Base-by-base conservation (phyloP, 2,113 vertebrate genomes). In the Monarcha castaneiventris region DNA sequence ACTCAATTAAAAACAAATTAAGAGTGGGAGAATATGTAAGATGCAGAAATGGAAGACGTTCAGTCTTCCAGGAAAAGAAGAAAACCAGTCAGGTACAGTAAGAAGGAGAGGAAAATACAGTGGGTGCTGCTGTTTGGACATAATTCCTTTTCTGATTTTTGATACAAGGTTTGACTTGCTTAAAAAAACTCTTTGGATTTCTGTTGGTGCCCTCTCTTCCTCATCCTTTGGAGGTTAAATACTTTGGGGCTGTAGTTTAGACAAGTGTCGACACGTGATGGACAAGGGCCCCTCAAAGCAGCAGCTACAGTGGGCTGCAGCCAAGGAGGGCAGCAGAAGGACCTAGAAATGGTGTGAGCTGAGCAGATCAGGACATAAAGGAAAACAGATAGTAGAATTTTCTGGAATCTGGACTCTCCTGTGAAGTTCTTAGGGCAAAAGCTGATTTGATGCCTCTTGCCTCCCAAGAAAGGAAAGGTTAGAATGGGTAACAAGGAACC, bases 1-100 rank as follows among this genome's bases (percentile, higher is more conserved):
- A 64, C 67, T 91, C 88, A 94, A 95, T 49, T 92, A 75, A 93
- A 52, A 93, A 63, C 18, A 63, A 85, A 62, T 59, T 54, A 84
- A 56, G 44, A 81, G 11, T 44, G 46, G 62, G 32, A 76, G 26
- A 75, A 93, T 86, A 90, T 33, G 16, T 52, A 72, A 59, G 32
- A 55, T 67, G 20, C 30, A 87, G 92, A 91, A 92, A 67, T 48
- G 67, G 43, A 89, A 87, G 27, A 21, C 41, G 5, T 76, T 83
- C 62, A 9, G 2, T 67, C 8, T 33, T 68, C 29, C 7, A 7
- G 41, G 49, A 16, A 51, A 90, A 76, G n/a, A 81, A 51, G 27
- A 54, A 30, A 46, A 62, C 8, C 6, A 26, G 41, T 21, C 16
- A 86, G 41, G 20, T 69, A 16, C 7, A 54, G 11, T 18, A 66